phyloP scores from a whole-genome alignment of 1,140 invertebrate genomes.

The Heliconius himera region DNA sequence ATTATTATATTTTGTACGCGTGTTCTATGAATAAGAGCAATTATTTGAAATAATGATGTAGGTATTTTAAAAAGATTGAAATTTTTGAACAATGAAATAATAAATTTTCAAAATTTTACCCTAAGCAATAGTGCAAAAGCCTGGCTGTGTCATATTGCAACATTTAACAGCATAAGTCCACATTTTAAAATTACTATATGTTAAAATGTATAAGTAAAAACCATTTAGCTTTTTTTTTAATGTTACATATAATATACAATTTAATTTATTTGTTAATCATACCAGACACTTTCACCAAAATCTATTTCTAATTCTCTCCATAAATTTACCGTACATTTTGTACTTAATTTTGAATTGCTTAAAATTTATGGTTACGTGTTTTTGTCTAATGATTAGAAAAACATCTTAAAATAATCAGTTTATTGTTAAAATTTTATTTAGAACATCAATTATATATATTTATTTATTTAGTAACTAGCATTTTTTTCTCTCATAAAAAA shows the following conservation, averaged over 20 bases:
- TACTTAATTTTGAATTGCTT: background rate
- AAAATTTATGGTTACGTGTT: background rate
- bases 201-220: too few relatives aligned
- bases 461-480: too few relatives aligned
- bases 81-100: background rate
- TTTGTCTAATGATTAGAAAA: background rate
- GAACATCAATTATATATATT: background rate
- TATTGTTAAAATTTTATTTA: background rate
- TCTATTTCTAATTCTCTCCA: too few relatives aligned
- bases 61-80: background rate
- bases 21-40: constrained; percentile 6
- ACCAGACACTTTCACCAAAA: too few relatives aligned
- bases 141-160: too few relatives aligned
- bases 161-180: too few relatives aligned
- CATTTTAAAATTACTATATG: too few relatives aligned
- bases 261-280: too few relatives aligned
- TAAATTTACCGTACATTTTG: background rate
- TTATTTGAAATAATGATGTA: background rate
- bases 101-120: background rate
- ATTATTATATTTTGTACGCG: constrained; percentile 24
- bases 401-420: background rate
- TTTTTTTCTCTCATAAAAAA: too few relatives aligned
- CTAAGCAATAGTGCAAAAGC: too few relatives aligned
- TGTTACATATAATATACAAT: too few relatives aligned
- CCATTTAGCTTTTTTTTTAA: too few relatives aligned